Evolutionary conservation across 2,113 vertebrate species (phyloP).

Genomic region (Epinephelus fuscoguttatus): DNA sequence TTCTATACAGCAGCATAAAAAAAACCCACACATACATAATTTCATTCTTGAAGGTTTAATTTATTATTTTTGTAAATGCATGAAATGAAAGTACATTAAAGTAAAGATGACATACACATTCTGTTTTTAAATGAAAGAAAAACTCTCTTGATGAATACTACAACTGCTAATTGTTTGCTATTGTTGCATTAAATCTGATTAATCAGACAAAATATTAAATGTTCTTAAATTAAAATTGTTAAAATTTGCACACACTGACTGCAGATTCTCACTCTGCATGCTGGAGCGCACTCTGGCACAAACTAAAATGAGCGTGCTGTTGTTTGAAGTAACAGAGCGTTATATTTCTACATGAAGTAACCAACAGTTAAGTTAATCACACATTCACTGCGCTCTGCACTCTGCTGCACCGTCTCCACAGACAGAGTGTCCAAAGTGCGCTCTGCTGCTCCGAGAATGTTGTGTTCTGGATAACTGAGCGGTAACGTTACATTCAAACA

Average conservation of each 20-base stretch:
- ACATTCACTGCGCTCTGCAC: too few species aligned
- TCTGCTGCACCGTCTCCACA: too few species aligned
- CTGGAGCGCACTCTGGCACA: too few species aligned
- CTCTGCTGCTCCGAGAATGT: too few species aligned
- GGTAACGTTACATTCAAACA: too few species aligned
- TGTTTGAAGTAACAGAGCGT: too few species aligned
- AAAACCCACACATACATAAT: not conserved
- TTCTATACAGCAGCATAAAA: not conserved
- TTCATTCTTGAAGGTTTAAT: not conserved
- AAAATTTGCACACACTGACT: not conserved
- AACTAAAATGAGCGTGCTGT: too few species aligned
- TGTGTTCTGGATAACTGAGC: too few species aligned
- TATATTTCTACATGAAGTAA: too few species aligned
- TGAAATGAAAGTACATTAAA: not conserved
- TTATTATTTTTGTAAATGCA: not conserved
- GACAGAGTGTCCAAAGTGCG: too few species aligned
- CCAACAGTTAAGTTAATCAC: too few species aligned
- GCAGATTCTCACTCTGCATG: not conserved
- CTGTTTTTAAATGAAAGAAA: not conserved
- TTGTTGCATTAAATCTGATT: not conserved
- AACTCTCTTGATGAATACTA: not conserved
- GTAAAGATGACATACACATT: not conserved
- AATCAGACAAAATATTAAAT: not conserved
- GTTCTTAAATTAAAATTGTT: not conserved
- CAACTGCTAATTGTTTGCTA: too few species aligned